Base-by-base conservation (phyloP, 2,888 invertebrate genomes). In the Tigriopus californicus region DNA sequence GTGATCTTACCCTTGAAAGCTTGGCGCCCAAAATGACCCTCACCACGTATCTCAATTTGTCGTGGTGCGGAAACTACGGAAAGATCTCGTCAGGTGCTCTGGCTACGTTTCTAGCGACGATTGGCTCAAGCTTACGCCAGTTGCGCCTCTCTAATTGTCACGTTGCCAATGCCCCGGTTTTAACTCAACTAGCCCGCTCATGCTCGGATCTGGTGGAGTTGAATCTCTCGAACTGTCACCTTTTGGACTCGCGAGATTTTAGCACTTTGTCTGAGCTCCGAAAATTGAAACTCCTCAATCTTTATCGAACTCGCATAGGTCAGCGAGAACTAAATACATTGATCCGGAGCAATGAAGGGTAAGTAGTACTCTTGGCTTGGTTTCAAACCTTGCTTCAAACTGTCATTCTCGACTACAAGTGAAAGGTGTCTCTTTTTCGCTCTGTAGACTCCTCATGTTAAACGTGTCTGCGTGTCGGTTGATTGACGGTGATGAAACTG, bases 21-120 rank as follows among this genome's bases (percentile, higher is more conserved):
- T 12, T 49, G 20, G 15, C 22, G 5, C 22, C 20, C 4, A 49
- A 49, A 22, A 20, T 22, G 20, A 20, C 6, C 20, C 11, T 49
- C 2, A 15, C 22, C 20, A 15, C 13, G 5, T 49, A 49, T 22
- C 49, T 56, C 20, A 42, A 56, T 18, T 6, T 56, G 18, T 56
- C 56, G 2, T 42, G 44, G 41, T 56, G 56, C 20, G 56, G 56
- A 2, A 56, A 56, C 18, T 56, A 56, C 24, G 56, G 56, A 3
- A 41, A 42, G 18, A n/a, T 56, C 11, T 25, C 53, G 5, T 40
- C 53, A 2, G 6, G 5, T 5, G 11, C 49, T 13, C 22, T 49
- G 49, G 12, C 20, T 5, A 49, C 6, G 13, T 49, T 49, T 22
- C 15, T 49, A 5, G 15, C 13, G 5, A 13, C 49, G 20, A 15